Evolutionary conservation across 2,888 invertebrate genomes (phyloP).

Genomic region (Synergus umbraculus): DNA sequence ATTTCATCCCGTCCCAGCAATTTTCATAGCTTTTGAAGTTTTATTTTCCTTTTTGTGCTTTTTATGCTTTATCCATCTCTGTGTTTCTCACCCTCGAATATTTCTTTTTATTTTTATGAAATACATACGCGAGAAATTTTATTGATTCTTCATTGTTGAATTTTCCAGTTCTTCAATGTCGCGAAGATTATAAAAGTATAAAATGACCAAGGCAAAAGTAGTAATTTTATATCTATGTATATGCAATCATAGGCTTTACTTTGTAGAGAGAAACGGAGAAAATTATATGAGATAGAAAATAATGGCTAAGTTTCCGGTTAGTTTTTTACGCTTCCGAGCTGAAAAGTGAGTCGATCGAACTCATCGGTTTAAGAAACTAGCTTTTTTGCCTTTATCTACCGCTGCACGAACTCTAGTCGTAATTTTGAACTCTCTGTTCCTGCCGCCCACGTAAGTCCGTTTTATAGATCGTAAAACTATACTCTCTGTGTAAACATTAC

Average conservation of each 20-base stretch:
- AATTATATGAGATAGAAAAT: neutral
- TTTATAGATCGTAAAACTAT: neutral
- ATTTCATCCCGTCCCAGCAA: slow-evolving; percentile 12
- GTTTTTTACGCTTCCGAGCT: neutral
- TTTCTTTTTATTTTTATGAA: slow-evolving; percentile 22
- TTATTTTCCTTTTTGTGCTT: neutral
- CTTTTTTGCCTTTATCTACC: neutral
- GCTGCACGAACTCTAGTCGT: neutral
- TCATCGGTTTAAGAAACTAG: neutral
- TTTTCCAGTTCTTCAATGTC: neutral
- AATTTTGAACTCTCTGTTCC: neutral
- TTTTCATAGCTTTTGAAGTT: neutral
- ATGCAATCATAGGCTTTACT: neutral
- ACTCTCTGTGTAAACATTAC: neutral
- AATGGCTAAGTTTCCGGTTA: neutral
- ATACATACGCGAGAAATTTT: slow-evolving; percentile 25
- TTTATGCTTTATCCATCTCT: slow-evolving; percentile 8
- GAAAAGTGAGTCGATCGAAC: slow-evolving; percentile 10
- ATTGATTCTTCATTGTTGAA: slow-evolving; percentile 32
- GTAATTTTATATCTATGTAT: neutral
- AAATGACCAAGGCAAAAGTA: neutral
- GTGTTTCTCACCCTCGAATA: neutral
- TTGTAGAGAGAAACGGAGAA: slow-evolving; percentile 5
- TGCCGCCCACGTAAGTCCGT: neutral
- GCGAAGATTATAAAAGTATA: slow-evolving; percentile 31